A percentile compares a stretch with the other conserved stretches of the same genome.
Conservation (phyloP, 2,797 vertebrate species). For the Pitangus sulphuratus region DNA sequence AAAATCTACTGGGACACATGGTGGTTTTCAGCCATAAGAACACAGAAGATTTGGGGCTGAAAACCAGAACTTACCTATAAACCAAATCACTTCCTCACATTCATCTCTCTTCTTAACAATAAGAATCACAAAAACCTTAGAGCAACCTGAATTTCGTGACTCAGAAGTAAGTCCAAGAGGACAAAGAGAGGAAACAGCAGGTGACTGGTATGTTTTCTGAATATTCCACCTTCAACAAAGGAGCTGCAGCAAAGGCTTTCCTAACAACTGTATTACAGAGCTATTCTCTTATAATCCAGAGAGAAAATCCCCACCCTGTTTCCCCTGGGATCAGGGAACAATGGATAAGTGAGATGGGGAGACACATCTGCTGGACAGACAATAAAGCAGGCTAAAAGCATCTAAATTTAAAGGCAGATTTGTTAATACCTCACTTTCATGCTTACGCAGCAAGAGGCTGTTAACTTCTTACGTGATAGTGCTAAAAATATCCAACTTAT, state of each 20-base stretch:
- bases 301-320: background rate
- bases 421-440: background rate
- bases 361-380: background rate
- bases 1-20: rapidly evolving
- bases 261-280: rapidly evolving
- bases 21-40: rapidly evolving
- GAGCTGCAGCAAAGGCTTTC: background rate
- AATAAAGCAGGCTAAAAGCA: background rate
- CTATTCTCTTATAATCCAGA: background rate
- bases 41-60: background rate
- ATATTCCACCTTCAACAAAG: background rate
- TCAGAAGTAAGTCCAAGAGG: background rate
- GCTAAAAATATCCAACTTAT: background rate
- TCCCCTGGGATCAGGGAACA: background rate
- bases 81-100: background rate
- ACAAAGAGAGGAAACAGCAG: background rate
- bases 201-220: background rate
- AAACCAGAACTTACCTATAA: background rate
- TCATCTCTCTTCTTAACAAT: rapidly evolving
- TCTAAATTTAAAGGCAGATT: background rate
- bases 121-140: background rate
- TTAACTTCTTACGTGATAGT: background rate
- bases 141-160: background rate
- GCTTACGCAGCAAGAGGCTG: background rate
- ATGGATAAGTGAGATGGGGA: background rate